Evolutionary conservation across 2,888 invertebrate species (phyloP).

Genomic region (Hirtodrosophila trivittata): DNA sequence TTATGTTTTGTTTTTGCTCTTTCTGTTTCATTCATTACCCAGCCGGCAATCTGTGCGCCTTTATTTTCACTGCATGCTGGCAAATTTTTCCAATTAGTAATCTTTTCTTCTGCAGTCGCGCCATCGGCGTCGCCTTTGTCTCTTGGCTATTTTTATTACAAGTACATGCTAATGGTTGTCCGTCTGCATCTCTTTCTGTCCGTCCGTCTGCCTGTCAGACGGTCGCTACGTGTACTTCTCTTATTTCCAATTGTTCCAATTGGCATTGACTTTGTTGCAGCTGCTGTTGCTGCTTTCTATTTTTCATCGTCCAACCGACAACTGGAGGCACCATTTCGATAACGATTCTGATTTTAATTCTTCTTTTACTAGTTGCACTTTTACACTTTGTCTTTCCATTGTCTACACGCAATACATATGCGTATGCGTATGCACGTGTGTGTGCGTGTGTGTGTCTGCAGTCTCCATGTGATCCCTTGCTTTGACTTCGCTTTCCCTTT

Average conservation of each 20-base stretch:
- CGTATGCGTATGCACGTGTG: not conserved
- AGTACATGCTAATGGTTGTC: slow-evolving; percentile 37
- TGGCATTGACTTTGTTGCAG: slow-evolving; percentile 55
- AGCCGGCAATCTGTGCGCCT: slow-evolving; percentile 37
- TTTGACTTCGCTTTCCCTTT: slow-evolving; percentile 8
- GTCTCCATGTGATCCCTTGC: slow-evolving; percentile 11
- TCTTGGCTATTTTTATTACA: slow-evolving; percentile 60
- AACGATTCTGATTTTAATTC: slow-evolving; percentile 31
- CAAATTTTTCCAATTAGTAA: slow-evolving; percentile 67
- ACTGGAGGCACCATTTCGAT: slow-evolving; percentile 33
- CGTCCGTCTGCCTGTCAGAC: slow-evolving; percentile 7
- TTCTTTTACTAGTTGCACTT: slow-evolving; percentile 40
- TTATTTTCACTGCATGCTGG: slow-evolving; percentile 38
- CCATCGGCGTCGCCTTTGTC: slow-evolving; percentile 34
- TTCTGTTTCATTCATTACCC: slow-evolving; percentile 2
- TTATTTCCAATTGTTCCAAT: slow-evolving; percentile 39
- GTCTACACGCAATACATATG: not conserved
- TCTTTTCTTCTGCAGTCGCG: slow-evolving; percentile 29
- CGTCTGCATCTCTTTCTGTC: slow-evolving; percentile 16
- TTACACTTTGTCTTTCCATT: slow-evolving; percentile 18
- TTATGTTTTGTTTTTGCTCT: not conserved
- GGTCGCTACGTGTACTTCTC: slow-evolving; percentile 12
- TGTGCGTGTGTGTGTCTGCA: slow-evolving; percentile 1
- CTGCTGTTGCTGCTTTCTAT: slow-evolving; percentile 10
- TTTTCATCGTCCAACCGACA: slow-evolving; percentile 34